Evolutionary conservation across 1,140 invertebrate species (phyloP).

Genomic region (Pogonomyrmex californicus): DNA sequence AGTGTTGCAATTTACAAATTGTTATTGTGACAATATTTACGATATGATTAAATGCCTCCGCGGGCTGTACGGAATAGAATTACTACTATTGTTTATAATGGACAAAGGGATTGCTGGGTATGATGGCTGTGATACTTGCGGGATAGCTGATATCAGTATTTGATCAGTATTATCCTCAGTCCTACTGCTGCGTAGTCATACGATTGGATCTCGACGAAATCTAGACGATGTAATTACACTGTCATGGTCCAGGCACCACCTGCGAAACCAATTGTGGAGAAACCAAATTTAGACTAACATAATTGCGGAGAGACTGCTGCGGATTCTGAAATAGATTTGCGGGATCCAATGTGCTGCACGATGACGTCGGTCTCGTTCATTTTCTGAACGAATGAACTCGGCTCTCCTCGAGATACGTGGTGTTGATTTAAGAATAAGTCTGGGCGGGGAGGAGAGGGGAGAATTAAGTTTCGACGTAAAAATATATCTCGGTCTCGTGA

Average conservation of each 20-base stretch:
- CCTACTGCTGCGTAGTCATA: slow-evolving; percentile 37
- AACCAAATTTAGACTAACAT: slow-evolving; percentile 57
- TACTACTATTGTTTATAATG: slow-evolving; percentile 65
- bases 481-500: neutral
- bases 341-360: neutral
- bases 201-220: slow-evolving; percentile 52
- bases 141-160: slow-evolving; percentile 51
- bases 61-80: slow-evolving; percentile 34
- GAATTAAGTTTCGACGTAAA: neutral
- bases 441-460: no score
- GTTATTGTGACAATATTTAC: neutral
- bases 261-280: slow-evolving; percentile 55
- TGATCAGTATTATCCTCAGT: slow-evolving; percentile 66
- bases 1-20: slow-evolving; percentile 7
- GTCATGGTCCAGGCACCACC: slow-evolving; percentile 41
- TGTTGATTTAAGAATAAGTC: slow-evolving; percentile 12
- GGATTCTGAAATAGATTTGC: slow-evolving; percentile 44
- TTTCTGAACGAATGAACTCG: neutral
- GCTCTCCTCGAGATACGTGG: neutral
- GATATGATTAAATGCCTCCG: slow-evolving; percentile 42
- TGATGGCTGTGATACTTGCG: slow-evolving; percentile 47
- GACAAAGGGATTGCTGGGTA: slow-evolving; percentile 55
- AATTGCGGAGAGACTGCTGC: slow-evolving; percentile 35
- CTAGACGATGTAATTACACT: slow-evolving; percentile 70
- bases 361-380: neutral